Percentiles rank a stretch among this genome's conserved stretches.
Evolutionary conservation across 2,113 vertebrate species (phyloP).

Genomic region (Zosterops lateralis): DNA sequence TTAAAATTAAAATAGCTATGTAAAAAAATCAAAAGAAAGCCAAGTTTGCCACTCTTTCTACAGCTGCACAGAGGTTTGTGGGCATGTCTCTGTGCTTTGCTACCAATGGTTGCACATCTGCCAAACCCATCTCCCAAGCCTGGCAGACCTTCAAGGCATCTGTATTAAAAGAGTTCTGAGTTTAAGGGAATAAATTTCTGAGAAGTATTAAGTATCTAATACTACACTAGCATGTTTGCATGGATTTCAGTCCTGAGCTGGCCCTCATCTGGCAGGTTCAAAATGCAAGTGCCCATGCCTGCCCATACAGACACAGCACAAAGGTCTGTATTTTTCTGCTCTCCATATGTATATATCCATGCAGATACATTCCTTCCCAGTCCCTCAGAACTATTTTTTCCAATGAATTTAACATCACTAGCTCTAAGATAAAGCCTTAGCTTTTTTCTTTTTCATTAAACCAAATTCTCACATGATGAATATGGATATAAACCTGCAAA

Average conservation of each 20-base stretch:
- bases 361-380: background rate
- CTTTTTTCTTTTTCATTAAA: constrained; percentile 22
- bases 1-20: background rate
- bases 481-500: constrained; percentile 16
- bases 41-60: background rate
- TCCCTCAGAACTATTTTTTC: background rate
- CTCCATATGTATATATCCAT: background rate
- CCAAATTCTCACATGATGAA: background rate
- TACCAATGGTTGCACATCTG: background rate
- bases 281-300: background rate
- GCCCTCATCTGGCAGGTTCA: background rate
- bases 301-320: background rate
- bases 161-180: background rate
- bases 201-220: background rate
- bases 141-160: background rate
- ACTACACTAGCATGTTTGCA: background rate
- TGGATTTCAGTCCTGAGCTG: background rate
- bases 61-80: background rate
- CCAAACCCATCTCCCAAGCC: background rate
- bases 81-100: background rate
- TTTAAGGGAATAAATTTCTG: background rate
- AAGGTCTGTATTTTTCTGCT: background rate
- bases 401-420: background rate
- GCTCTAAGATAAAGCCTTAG: background rate
- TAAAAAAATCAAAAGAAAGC: background rate